These are phyloP conservation scores for Papilio machaon DNA, from an alignment of 1,140 invertebrate species.

Conservation along the genomic window DNA sequence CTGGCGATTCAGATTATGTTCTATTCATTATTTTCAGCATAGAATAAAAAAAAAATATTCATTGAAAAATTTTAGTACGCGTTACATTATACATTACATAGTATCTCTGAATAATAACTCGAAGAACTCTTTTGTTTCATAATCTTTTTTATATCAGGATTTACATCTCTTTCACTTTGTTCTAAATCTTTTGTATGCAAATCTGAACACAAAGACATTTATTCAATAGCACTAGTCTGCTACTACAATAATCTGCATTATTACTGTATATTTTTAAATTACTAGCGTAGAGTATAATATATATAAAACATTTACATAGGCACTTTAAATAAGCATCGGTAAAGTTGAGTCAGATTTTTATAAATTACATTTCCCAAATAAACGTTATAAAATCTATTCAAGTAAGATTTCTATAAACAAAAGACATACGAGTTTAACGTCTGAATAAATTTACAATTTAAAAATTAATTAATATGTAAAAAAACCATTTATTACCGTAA, in stretches of 20 bases:
- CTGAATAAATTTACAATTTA: too few species aligned
- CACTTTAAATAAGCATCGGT: too few species aligned
- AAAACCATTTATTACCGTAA: neutral
- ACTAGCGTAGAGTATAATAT: neutral
- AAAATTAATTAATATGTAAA: neutral
- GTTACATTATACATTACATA: conserved; percentile 7
- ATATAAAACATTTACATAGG: neutral
- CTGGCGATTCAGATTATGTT: conserved; percentile 12
- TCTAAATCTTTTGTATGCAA: conserved; percentile 25
- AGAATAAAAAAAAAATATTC: conserved; percentile 13
- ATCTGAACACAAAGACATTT: conserved; percentile 26
- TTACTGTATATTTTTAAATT: neutral
- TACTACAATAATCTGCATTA: neutral
- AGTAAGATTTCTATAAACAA: too few species aligned
- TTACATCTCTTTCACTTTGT: conserved; percentile 23
- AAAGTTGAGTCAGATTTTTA: too few species aligned
- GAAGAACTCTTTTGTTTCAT: conserved; percentile 22
- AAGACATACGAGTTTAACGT: too few species aligned
- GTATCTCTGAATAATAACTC: conserved; percentile 20
- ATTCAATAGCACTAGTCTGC: conserved; percentile 14
- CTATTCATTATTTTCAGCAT: conserved; percentile 19
- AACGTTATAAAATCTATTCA: too few species aligned
- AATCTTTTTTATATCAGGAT: conserved; percentile 27
- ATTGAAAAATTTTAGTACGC: conserved; percentile 6
- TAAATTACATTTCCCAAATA: too few species aligned